Percentiles rank a stretch among this genome's conserved stretches.
These are phyloP conservation scores for Scophthalmus maximus DNA, from an alignment of 2,113 vertebrate species.

Conservation along the genomic window DNA sequence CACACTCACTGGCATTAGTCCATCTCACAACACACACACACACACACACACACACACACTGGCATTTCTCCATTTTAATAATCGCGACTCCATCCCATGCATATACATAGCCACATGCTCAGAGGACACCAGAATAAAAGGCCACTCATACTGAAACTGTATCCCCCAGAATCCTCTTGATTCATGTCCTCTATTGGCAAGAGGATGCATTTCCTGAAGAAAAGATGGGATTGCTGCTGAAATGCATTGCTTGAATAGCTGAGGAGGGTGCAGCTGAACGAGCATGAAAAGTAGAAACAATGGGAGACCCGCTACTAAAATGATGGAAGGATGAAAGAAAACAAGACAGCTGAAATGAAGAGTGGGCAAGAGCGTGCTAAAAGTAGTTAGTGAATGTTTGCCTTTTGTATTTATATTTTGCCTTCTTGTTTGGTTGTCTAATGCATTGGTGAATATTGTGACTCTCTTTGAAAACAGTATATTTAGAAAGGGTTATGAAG, in stretches of 20 bases:
- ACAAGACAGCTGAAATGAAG: too few species aligned
- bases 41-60: background rate
- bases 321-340: too few species aligned
- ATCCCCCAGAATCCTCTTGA: background rate
- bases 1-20: slow-evolving; percentile 53
- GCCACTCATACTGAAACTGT: slow-evolving; percentile 17
- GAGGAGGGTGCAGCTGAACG: too few species aligned
- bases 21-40: slow-evolving; percentile 18
- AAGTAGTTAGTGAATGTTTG: too few species aligned
- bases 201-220: background rate
- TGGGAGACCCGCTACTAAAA: too few species aligned
- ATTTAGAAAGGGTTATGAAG: background rate
- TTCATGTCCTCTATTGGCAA: background rate
- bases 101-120: slow-evolving; percentile 48
- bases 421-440: background rate
- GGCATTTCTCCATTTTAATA: slow-evolving; percentile 38
- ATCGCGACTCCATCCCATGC: slow-evolving; percentile 20
- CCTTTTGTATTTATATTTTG: background rate
- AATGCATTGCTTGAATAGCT: too few species aligned
- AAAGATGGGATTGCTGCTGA: background rate
- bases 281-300: too few species aligned
- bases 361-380: background rate
- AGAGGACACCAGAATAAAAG: slow-evolving; percentile 2
- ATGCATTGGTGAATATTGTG: background rate
- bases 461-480: background rate